Base-by-base conservation (phyloP, 2,888 invertebrate genomes). In the Orthosia gothica region DNA sequence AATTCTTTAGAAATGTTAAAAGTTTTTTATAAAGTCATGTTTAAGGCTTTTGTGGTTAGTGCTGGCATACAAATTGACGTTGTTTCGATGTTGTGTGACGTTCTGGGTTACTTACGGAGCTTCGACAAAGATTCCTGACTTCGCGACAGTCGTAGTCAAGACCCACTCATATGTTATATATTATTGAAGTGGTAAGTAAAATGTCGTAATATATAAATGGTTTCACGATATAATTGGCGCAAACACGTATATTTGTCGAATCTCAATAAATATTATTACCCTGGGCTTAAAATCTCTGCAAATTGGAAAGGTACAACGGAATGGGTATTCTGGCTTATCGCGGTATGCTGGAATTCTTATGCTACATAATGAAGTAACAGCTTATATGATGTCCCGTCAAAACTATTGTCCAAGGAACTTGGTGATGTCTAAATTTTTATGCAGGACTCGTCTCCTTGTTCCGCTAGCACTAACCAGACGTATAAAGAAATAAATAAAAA, bases 31-130 rank as follows among this genome's bases (percentile, higher is more conserved):
- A 63, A 70, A 76, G 75, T 71, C 67, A 79, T 76, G 62, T 69
- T 59, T 57, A n/a, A 63, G 69, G 62, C 62, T 71, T 70, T 70
- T 62, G 58, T 85, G 78, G 68, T 81, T 84, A 88, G 84, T 82
- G 85, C 83, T 88, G 78, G 85, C 76, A 84, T 79, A 72, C 61
- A 77, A 69, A 76, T 63, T 65, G 80, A 66, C 69, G 74, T n/a
- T 63, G 16, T 32, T 7, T 50, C 59, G 18, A 65, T 76, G 65
- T 69, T 23, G 54, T 66, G 69, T 69, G 57, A 57, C 13, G 65
- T 82, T n/a, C 32, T 66, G 61, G 61, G 47, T 12, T 47, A 23
- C 15, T 40, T 40, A 45, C 15, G 49, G 20, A 18, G n/a, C 20
- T 74, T 54, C 40, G 32, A 74, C 23, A 32, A 79, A 80, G 3